phyloP scores from a whole-genome alignment of 2,113 vertebrate genomes.

The Ceyx cyanopectus region DNA sequence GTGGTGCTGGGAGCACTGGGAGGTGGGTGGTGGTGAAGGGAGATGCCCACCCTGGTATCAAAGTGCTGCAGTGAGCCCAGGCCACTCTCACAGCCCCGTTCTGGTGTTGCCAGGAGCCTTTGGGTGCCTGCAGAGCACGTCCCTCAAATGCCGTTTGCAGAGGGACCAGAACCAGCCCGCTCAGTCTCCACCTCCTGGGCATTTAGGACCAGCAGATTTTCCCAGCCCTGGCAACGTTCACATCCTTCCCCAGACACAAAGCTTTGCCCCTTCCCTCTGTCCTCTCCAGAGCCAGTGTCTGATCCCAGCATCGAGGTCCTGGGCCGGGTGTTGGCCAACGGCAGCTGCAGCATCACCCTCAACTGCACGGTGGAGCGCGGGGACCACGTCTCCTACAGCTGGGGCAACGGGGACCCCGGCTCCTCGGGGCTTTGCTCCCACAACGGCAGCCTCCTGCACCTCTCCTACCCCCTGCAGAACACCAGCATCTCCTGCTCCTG shows the following conservation, averaged over 20 bases:
- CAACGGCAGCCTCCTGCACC: neutral
- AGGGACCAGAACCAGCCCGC: rapidly evolving
- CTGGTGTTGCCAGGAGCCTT: neutral
- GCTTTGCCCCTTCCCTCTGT: neutral
- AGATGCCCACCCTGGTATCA: neutral
- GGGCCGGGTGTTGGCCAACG: neutral
- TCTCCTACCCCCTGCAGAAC: neutral
- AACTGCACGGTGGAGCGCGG: neutral
- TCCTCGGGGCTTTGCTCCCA: neutral
- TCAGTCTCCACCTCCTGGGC: neutral
- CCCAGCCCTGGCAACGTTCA: neutral
- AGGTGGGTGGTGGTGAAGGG: neutral
- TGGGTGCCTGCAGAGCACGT: rapidly evolving
- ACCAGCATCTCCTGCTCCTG: neutral
- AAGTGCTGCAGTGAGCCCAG: neutral
- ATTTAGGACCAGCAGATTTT: neutral
- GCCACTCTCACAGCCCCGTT: neutral
- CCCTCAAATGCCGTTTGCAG: rapidly evolving
- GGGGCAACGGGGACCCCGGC: neutral
- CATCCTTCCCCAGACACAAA: neutral
- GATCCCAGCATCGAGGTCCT: neutral
- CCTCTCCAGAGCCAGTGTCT: neutral
- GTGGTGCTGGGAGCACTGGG: neutral
- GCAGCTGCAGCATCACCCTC: conserved; percentile 16
- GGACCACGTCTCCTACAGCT: conserved; percentile 12